Evolutionary conservation across 2,888 invertebrate genomes (phyloP).

Genomic region (Neuroscelio doddi): DNA sequence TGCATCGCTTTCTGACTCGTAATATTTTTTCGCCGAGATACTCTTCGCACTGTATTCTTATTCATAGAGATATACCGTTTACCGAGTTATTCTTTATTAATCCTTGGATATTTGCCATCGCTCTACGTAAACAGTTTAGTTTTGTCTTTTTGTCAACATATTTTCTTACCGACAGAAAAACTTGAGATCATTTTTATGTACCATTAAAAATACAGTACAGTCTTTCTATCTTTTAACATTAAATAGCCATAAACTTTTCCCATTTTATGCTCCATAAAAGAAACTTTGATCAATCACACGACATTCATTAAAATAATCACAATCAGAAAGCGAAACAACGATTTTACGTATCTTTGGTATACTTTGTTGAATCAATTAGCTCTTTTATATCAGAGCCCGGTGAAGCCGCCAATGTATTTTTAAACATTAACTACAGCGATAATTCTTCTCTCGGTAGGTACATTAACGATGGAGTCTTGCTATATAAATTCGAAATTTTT

Average conservation of each 20-base stretch:
- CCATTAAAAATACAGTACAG: too few relatives aligned
- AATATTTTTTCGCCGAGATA: constrained; percentile 8
- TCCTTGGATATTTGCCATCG: not conserved
- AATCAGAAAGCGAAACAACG: too few relatives aligned
- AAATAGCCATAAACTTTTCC: too few relatives aligned
- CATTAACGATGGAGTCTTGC: not conserved
- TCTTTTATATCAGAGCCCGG: not conserved
- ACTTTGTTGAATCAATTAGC: not conserved
- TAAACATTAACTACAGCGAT: not conserved
- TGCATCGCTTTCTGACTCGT: not conserved
- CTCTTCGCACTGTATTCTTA: constrained; percentile 13
- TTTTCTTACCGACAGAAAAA: too few relatives aligned
- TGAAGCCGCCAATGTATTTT: too few relatives aligned
- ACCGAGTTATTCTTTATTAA: constrained; percentile 1
- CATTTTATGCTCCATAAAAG: too few relatives aligned
- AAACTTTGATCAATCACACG: too few relatives aligned
- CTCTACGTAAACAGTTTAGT: too few relatives aligned
- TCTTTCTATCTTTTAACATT: too few relatives aligned
- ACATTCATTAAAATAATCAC: too few relatives aligned
- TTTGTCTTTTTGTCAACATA: too few relatives aligned
- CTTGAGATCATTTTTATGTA: too few relatives aligned
- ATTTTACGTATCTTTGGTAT: not conserved
- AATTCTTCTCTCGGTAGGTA: not conserved
- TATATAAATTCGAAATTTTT: not conserved
- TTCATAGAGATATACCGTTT: constrained; percentile 1